Evolutionary conservation across 2,113 vertebrate species (phyloP), one percentile per base, ranked within the genome.

Genomic region (Tautogolabrus adspersus): DNA sequence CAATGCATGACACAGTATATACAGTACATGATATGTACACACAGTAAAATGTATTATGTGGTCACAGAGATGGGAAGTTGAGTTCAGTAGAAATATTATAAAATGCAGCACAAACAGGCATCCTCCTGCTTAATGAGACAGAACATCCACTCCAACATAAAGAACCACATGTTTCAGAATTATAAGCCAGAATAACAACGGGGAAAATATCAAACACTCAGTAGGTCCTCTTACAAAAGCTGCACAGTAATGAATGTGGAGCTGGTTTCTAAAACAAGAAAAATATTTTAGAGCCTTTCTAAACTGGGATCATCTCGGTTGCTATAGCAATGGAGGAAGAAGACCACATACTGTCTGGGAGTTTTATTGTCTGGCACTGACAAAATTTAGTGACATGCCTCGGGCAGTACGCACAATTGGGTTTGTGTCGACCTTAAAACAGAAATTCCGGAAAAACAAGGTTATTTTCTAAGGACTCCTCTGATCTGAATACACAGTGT

Each of bases 291-390:
- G 71, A 64, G 76, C 77, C 81, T 64, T 72, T 87, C 86, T 79
- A 88, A 85, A 87, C 74, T 46, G 56, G 82, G 83, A 87, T 85
- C 68, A 15, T 81, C 83, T 90, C 74, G 34, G 90, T 93, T 92
- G 87, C 92, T 74, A 91, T 90, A 81, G 89, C 86, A 71, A 93
- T 88, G 62, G 78, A 82, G 85, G 86, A 84, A 85, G 87, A 85
- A 69, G 67, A 89, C 85, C 89, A 86, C 86, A 85, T 75, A 86
- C 47, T 67, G 79, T 82, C 84, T 87, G 73, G 67, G 84, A 89
- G 73, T 87, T 87, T 82, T 64, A 52, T 52, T 79, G 81, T 86
- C 83, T 87, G 77, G 60, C 64, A 58, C 59, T 65, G 72, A 65
- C 65, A 79, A 77, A 26, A 74, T 73, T 81, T 77, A 77, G 84